Evolutionary conservation across 2,888 invertebrate species (phyloP).

Genomic region (Neoscelio sp.): DNA sequence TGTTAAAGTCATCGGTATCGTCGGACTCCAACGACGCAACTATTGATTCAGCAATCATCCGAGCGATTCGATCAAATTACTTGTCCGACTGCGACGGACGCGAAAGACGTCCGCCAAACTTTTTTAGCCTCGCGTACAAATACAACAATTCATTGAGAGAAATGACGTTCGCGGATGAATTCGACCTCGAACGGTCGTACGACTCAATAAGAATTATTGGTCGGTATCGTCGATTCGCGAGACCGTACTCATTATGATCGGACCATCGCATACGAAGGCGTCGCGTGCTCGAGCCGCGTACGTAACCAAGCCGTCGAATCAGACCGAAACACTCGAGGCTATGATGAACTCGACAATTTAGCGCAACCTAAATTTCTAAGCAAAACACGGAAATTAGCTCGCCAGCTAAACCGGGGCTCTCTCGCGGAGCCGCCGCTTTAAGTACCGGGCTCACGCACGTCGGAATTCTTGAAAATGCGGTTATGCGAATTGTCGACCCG

Average conservation of each 20-base stretch:
- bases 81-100: conserved; percentile 1
- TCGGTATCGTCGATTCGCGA: conserved; percentile 51
- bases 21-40: conserved; percentile 40
- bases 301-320: conserved; percentile 74
- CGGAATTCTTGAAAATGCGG: conserved; percentile 62
- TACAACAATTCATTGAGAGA: conserved; percentile 55
- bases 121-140: conserved; percentile 33
- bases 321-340: conserved; percentile 77
- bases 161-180: conserved; percentile 61
- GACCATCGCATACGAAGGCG: conserved; percentile 56
- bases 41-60: conserved; percentile 51
- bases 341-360: conserved; percentile 73
- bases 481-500: conserved; percentile 54
- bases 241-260: conserved; percentile 53
- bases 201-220: conserved; percentile 64
- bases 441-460: conserved; percentile 65
- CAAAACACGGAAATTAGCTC: conserved; percentile 72
- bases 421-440: too few relatives aligned
- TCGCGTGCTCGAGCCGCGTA: conserved; percentile 70
- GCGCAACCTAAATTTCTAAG: conserved; percentile 78
- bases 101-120: conserved; percentile 26
- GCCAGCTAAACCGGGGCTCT: conserved; percentile 55
- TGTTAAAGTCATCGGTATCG: conserved; percentile 27
- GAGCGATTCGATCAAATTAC: conserved; percentile 42
- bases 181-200: conserved; percentile 57